Conservation (phyloP, 2,113 vertebrate genomes). For the Sakesphorus luctuosus region DNA sequence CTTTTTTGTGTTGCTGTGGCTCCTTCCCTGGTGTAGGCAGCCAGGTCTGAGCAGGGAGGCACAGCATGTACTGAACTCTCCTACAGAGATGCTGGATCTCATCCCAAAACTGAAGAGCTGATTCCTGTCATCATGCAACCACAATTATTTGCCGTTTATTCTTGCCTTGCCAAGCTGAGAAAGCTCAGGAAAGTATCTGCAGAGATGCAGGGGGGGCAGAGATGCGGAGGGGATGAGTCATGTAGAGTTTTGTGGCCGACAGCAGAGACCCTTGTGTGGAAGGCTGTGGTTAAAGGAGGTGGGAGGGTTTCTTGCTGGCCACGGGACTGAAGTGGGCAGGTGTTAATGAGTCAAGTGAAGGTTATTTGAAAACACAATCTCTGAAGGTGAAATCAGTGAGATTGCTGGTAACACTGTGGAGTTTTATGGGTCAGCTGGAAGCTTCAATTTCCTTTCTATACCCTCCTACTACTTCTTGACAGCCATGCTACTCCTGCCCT, state of each 20-base stretch:
- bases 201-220: background rate
- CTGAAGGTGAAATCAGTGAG: background rate
- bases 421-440: constrained; percentile 4
- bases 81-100: constrained; percentile 2
- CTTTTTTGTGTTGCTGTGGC: background rate
- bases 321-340: constrained; percentile 15
- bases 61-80: constrained; percentile 1
- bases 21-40: background rate
- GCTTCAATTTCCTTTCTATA: background rate
- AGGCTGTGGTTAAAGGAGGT: background rate
- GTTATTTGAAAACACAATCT: background rate
- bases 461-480: background rate
- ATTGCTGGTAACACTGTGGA: background rate
- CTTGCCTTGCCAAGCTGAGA: background rate
- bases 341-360: constrained; percentile 10
- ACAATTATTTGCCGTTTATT: background rate
- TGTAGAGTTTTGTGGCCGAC: background rate
- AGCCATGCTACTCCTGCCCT: background rate
- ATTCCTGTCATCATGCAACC: constrained; percentile 11
- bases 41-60: background rate
- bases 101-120: background rate
- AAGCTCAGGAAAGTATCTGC: background rate
- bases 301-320: background rate
- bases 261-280: background rate
- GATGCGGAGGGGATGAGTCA: background rate